A percentile compares a stretch with the other conserved stretches of the same genome.
These are phyloP conservation scores for Enoplosus armatus DNA, from an alignment of 2,797 vertebrate species.

Conservation along the genomic window DNA sequence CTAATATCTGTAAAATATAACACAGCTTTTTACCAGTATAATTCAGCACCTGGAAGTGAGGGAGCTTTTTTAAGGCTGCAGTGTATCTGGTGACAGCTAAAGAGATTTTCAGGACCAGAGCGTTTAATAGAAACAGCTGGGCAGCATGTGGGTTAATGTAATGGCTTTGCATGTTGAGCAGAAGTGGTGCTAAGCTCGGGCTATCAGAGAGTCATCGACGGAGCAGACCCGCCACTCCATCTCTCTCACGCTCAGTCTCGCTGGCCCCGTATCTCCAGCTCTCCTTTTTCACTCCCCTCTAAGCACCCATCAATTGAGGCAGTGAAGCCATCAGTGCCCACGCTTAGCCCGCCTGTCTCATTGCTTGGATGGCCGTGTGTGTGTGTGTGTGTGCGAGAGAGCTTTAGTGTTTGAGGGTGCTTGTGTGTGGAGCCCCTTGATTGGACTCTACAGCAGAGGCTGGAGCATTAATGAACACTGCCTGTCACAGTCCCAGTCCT, in stretches of 20 bases:
- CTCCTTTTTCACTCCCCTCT: conserved; percentile 65
- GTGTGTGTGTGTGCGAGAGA: conserved; percentile 31
- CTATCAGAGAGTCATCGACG: conserved; percentile 69
- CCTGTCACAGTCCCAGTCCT: conserved; percentile 63
- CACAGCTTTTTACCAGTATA: conserved; percentile 26
- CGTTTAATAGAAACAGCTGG: conserved; percentile 74
- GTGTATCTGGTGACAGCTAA: conserved; percentile 50
- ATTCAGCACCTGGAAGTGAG: conserved; percentile 57
- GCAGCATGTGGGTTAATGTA: conserved; percentile 65
- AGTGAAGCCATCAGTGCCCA: conserved; percentile 79
- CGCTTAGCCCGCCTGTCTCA: conserved; percentile 66
- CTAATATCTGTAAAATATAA: conserved; percentile 42
- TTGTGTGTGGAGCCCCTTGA: conserved; percentile 76
- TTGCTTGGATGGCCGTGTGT: conserved; percentile 57
- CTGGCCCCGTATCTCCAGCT: conserved; percentile 53
- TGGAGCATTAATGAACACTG: conserved; percentile 75
- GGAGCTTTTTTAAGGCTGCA: conserved; percentile 51
- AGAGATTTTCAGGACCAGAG: conserved; percentile 52
- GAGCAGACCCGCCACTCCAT: conserved; percentile 53
- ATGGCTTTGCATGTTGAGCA: conserved; percentile 74
- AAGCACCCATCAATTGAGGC: conserved; percentile 80
- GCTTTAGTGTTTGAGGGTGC: conserved; percentile 62
- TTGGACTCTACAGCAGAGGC: conserved; percentile 75
- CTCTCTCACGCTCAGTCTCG: conserved; percentile 47
- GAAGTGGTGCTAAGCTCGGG: conserved; percentile 63